Base-by-base conservation (phyloP, 2,888 invertebrate genomes). In the Agrochola litura region DNA sequence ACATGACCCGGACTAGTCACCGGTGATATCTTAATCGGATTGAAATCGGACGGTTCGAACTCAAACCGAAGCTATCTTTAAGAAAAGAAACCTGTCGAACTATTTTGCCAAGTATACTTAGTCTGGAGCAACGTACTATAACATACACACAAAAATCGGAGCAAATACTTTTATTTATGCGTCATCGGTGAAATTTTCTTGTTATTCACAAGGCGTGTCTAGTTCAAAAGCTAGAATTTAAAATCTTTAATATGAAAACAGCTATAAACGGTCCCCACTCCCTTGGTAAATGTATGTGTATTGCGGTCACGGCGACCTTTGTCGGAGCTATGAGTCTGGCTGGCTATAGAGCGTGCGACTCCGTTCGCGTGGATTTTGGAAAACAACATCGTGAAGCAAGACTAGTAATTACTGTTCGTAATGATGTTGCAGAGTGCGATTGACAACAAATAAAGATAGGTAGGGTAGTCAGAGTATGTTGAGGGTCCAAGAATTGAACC, bases 231-330 rank as follows among this genome's bases (percentile, higher is more conserved):
- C 63, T 84, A 66, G 63, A 82, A 71, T 82, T 76, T 76, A 22
- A 79, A 73, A 71, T 76, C 67, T 76, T 76, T 65, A 73, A 71
- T 66, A 67, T 64, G 68, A 56, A 86, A 67, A 84, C 74, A 64
- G 68, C 72, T 72, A 60, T 83, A 72, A 71, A 72, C 73, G 68
- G 83, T 72, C 74, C 75, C 58, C 83, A 74, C 83, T 66, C 79
- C 72, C 72, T 74, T 61, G 56, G 25, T 37, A 65, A 58, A 52
- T 81, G 60, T 65, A 67, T 37, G 46, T 54, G 16, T 80, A 71
- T 61, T 49, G 71, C 79, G 83, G 79, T 83, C 83, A 72, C 65
- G 30, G 72, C 68, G 86, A 86, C 83, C 86, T 84, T 66, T 74
- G 67, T 14, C 49, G 25, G 56, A 54, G 69, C 49, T 68, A 58